phyloP scores from a whole-genome alignment of 2,113 vertebrate species.

The Phylloscopus trochiloides region DNA sequence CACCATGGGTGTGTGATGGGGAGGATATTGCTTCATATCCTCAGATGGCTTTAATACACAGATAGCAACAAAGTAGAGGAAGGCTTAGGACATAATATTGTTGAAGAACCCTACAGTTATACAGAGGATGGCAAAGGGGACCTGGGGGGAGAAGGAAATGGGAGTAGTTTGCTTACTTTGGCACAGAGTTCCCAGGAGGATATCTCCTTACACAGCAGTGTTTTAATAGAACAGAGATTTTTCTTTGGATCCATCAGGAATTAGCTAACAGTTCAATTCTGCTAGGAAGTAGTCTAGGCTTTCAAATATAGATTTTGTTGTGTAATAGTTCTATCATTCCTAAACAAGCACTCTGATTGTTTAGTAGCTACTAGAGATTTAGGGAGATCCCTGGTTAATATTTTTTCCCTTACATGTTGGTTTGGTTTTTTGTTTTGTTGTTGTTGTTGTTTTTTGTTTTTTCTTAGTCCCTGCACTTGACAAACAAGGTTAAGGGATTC shows the following conservation, averaged over 20 bases:
- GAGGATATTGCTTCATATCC: neutral
- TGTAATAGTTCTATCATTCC: neutral
- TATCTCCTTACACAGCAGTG: neutral
- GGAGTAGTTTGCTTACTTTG: neutral
- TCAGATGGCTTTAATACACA: neutral
- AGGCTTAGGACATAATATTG: neutral
- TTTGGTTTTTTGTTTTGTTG: neutral
- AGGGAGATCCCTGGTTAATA: neutral
- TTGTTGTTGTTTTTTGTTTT: neutral
- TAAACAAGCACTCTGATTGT: neutral
- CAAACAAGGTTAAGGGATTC: conserved; percentile 36
- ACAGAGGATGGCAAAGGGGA: neutral
- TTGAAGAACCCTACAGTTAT: neutral
- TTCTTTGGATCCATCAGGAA: neutral
- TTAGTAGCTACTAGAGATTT: neutral
- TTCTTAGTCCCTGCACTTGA: neutral
- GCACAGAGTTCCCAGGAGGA: neutral
- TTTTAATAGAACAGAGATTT: neutral
- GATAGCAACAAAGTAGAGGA: neutral
- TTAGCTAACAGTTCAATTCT: neutral
- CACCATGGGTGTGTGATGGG: neutral
- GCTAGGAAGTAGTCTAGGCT: neutral
- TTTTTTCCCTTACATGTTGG: neutral
- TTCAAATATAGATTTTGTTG: neutral
- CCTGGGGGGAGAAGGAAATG: neutral